phyloP scores from a whole-genome alignment of 1,140 invertebrate genomes.

The Diorhabda carinulata region DNA sequence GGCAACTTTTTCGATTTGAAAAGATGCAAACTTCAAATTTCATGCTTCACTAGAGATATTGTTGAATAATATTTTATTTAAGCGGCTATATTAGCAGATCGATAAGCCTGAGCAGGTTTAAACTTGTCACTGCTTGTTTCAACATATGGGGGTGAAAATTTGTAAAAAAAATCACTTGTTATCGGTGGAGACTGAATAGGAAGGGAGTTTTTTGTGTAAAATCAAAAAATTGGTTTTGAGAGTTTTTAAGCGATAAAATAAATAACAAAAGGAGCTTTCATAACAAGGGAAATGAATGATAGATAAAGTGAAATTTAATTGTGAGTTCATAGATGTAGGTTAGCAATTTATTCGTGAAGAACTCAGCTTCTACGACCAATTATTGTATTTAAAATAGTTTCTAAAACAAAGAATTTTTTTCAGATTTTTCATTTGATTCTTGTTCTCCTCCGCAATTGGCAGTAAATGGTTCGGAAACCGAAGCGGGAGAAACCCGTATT shows the following conservation, averaged over 20 bases:
- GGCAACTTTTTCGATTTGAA: too few relatives aligned
- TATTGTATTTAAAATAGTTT: neutral
- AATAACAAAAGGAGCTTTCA: neutral
- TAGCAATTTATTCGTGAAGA: neutral
- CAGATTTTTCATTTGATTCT: constrained; percentile 40
- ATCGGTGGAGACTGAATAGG: too few relatives aligned
- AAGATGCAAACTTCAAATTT: too few relatives aligned
- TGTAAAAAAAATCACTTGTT: too few relatives aligned
- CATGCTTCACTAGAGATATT: too few relatives aligned
- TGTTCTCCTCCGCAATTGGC: constrained; percentile 43
- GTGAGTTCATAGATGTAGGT: neutral
- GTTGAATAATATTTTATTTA: too few relatives aligned
- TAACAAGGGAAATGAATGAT: neutral
- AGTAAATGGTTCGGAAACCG: constrained; percentile 41
- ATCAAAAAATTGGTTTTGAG: neutral
- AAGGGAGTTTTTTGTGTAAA: too few relatives aligned
- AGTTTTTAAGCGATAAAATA: neutral
- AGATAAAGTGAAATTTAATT: neutral
- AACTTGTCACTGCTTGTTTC: too few relatives aligned
- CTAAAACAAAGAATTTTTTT: neutral
- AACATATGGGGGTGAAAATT: too few relatives aligned
- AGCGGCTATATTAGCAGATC: too few relatives aligned
- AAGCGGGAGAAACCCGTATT: constrained; percentile 39
- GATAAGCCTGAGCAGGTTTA: too few relatives aligned
- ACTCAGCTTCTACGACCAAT: neutral